Evolutionary conservation across 2,888 invertebrate genomes (phyloP), one percentile per base, ranked within the genome.

Genomic region (Nephrotoma flavescens): DNA sequence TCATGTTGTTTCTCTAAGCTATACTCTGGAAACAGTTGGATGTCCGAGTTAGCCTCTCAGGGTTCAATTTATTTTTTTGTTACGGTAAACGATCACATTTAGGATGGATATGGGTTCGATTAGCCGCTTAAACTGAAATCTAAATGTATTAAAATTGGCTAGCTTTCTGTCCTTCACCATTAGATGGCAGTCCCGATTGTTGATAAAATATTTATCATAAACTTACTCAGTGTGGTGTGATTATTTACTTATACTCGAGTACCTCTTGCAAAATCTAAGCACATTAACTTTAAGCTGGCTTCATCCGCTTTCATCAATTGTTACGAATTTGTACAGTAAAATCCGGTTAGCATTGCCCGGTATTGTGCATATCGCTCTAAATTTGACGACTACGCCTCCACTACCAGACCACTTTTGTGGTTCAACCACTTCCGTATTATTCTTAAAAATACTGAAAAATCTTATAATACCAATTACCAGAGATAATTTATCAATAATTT

Each of bases 131-230:
- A 91, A 89, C 94, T 94, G 88, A 94, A 93, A 87, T 91, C 92
- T 89, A 94, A 93, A 89, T 0, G 91, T 90, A 88, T 91, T 92
- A 87, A 92, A 92, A 88, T 92, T 91, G 0, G 92, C 91, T 85
- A 92, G 86, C 1, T 89, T 89, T 42, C 91, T 93, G 90, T 98
- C 95, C 89, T 96, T 94, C 88, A 99, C 96, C 87, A 98, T 92
- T 89, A 98, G 93, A 90, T 99, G 99, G 83, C 99, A 94, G 92
- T 99, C 99, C 92, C 99, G 99, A 83, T 99, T 94, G 91, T 98
- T 97, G 12, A 96, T 96, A 91, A 99, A 99, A 92, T 99, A 99
- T 90, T 98, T 97, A 91, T 97, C 96, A 98, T 89, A 87, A 98
- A 91, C 0, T 97, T 96, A 88, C 94, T 92, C 52, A 99, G 91